These are phyloP conservation scores for rat (Rattus norvegicus) DNA, from an alignment of 2,113 vertebrate species.

Conservation along the genomic window GRCr8 NC_086020.1:201865501-201866000, in stretches of 20 bases:
- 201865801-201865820: neutral
- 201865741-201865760: neutral
- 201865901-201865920: neutral
- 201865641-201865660: neutral
- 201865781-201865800: neutral
- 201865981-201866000: neutral
- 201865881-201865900: neutral
- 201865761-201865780: neutral
- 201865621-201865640: neutral
- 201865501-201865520: neutral
- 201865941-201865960: neutral
- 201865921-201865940: neutral
- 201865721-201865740: neutral
- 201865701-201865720: neutral
- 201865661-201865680: neutral
- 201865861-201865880: neutral
- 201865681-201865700: neutral
- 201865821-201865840: constrained; percentile 21
- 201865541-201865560: neutral
- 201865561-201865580: neutral
- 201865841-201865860: neutral
- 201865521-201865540: neutral
- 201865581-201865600: neutral
- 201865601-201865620: neutral
- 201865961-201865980: neutral